Evolutionary conservation across 2,797 vertebrate genomes (phyloP).

Genomic region (Babyrousa celebensis): DNA sequence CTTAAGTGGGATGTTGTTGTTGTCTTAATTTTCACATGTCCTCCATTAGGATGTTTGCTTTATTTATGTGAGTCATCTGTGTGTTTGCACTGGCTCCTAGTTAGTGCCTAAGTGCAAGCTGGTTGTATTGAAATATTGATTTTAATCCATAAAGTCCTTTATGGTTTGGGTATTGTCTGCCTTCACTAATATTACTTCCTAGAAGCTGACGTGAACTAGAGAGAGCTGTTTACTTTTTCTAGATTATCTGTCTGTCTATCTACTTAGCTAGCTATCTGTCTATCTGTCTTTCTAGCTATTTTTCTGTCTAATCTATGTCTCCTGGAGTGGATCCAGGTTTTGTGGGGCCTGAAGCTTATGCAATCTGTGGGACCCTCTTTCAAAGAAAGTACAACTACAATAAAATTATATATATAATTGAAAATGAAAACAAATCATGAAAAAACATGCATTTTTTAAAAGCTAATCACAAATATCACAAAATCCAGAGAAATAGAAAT

Average conservation of each 20-base stretch:
- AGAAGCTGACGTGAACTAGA: constrained; percentile 49
- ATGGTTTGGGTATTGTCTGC: constrained; percentile 66
- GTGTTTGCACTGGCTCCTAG: constrained; percentile 66
- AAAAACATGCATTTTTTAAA: not conserved
- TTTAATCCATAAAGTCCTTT: constrained; percentile 75
- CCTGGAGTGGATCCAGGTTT: not conserved
- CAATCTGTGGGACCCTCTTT: not conserved
- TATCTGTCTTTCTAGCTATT: not conserved
- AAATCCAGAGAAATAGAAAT: not conserved
- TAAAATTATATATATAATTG: not conserved
- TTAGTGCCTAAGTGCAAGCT: constrained; percentile 76
- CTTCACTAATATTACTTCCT: constrained; percentile 72
- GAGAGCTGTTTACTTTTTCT: not conserved
- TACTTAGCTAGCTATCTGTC: not conserved
- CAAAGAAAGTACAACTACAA: not conserved
- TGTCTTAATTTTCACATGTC: constrained; percentile 77
- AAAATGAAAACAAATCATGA: not conserved
- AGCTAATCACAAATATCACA: not conserved
- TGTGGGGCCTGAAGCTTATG: not conserved
- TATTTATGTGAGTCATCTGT: constrained; percentile 76
- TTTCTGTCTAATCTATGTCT: not conserved
- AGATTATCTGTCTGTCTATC: not conserved
- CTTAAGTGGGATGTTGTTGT: constrained; percentile 64
- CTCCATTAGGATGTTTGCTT: constrained; percentile 77
- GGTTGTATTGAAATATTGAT: constrained; percentile 81